Evolutionary conservation across 2,888 invertebrate species (phyloP).

Genomic region (Leucoma salicis): DNA sequence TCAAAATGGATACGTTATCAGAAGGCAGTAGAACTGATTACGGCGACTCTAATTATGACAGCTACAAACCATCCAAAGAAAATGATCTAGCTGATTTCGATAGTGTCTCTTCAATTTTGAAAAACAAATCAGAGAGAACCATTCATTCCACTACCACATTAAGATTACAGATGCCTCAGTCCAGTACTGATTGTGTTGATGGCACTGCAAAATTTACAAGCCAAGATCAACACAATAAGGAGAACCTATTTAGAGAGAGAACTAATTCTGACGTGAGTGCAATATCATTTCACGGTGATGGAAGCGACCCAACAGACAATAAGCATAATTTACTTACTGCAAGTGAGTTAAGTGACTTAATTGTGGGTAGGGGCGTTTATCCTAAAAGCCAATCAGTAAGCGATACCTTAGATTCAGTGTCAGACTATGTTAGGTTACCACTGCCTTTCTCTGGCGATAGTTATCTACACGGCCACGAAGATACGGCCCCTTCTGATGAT

Average conservation of each 20-base stretch:
- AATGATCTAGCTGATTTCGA: conserved; percentile 76
- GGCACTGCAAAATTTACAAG: conserved; percentile 58
- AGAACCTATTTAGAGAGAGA: conserved; percentile 82
- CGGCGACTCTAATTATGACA: conserved; percentile 80
- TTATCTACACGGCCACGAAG: conserved; percentile 82
- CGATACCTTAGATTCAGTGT: conserved; percentile 92
- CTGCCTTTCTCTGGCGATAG: conserved; percentile 81
- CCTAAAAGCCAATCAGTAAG: conserved; percentile 89
- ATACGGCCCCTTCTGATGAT: conserved; percentile 83
- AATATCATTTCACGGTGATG: conserved; percentile 92
- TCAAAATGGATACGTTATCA: conserved; percentile 80
- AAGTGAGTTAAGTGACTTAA: conserved; percentile 91
- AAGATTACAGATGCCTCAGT: conserved; percentile 47
- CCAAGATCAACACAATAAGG: conserved; percentile 71
- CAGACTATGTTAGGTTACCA: conserved; percentile 93
- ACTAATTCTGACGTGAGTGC: conserved; percentile 91
- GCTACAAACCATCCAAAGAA: conserved; percentile 79
- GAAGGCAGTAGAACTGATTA: conserved; percentile 71
- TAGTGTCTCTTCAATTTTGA: conserved; percentile 74
- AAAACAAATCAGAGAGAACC: conserved; percentile 75
- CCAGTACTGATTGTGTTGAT: conserved; percentile 78
- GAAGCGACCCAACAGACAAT: conserved; percentile 93
- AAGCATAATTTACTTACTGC: conserved; percentile 90
- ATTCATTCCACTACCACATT: conserved; percentile 50
- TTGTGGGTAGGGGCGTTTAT: conserved; percentile 90